Percentiles rank a stretch among this genome's conserved stretches.
These are phyloP conservation scores for Drosophila anceps DNA, from an alignment of 2,888 invertebrate species.

Conservation along the genomic window DNA sequence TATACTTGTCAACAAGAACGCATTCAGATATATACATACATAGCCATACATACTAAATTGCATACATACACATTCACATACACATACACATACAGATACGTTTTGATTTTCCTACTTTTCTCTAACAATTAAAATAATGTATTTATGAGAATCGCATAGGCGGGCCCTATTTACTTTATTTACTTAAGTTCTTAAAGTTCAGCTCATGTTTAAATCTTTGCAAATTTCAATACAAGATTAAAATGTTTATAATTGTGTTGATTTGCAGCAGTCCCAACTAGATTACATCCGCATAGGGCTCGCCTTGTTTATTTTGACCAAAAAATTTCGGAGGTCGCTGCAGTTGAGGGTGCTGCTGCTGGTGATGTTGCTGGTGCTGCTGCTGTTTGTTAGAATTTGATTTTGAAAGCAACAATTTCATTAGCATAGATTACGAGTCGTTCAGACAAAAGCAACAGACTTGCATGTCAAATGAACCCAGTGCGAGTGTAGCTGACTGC, in stretches of 20 bases:
- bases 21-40: not conserved
- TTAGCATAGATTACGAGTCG: conserved; percentile 79
- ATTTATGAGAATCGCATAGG: conserved; percentile 1
- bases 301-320: conserved; percentile 24
- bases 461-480: conserved; percentile 75
- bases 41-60: not conserved
- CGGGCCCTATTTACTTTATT: not conserved
- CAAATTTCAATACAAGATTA: not conserved
- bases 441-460: conserved; percentile 74
- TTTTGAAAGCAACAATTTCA: conserved; percentile 77
- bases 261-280: not conserved
- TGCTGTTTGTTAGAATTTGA: conserved; percentile 55
- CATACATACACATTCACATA: not conserved
- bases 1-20: too few species aligned
- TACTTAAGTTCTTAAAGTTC: not conserved
- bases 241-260: conserved; percentile 12
- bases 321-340: conserved; percentile 19
- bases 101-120: not conserved
- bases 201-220: not conserved
- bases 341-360: conserved; percentile 11
- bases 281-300: conserved; percentile 4
- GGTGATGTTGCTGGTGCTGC: not conserved
- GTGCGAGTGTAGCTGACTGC: conserved; percentile 18
- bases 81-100: not conserved
- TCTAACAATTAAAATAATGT: not conserved